Base-by-base conservation (phyloP, 2,113 vertebrate genomes). In the Mystacornis crossleyi region DNA sequence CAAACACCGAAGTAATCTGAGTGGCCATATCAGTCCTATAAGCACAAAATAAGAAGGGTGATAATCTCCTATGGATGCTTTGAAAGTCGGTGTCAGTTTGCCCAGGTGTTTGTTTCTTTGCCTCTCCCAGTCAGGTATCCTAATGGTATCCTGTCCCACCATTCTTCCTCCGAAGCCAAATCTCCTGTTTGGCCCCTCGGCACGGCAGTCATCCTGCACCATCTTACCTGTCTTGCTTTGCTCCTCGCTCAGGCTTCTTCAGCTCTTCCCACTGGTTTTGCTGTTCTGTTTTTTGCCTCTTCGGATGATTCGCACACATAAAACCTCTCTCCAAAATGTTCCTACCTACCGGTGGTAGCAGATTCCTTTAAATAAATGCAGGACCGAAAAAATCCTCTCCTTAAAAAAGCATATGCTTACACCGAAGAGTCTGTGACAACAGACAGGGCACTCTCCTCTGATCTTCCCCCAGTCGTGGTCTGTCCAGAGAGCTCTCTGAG, bases 341-440 rank as follows among this genome's bases (percentile, higher is more conserved):
- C 74, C 40, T 42, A 40, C 33, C 34, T 69, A 33, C 17, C 28
- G 55, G 10, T 47, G 40, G 47, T 45, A 55, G 33, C 34, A 86
- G 40, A 60, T 86, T 55, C 31, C 21, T 83, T 83, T 86, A 67
- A 82, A 60, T 69, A 82, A 86, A 75, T 34, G 47, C 33, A 62
- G 33, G 25, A 75, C 18, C 18, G 73, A 65, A 71, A 73, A 54
- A 10, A 5, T 9, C 31, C 17, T 72, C 17, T 43, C 50, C 28
- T n/a, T 65, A 47, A 48, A 75, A 80, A 91, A 57, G 18, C 7
- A 4, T 19, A 29, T 14, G 15, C 34, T 26, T 64, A 8, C n/a
- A 29, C 13, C 58, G 67, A 45, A 45, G n/a, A 21, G 8, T 73
- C 31, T 67, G 26, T 33, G 57, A 40, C 36, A 71, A 16, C n/a